Percentiles rank a stretch among this genome's conserved stretches.
Evolutionary conservation across 2,888 invertebrate species (phyloP).

Genomic region (Entomobrya proxima): DNA sequence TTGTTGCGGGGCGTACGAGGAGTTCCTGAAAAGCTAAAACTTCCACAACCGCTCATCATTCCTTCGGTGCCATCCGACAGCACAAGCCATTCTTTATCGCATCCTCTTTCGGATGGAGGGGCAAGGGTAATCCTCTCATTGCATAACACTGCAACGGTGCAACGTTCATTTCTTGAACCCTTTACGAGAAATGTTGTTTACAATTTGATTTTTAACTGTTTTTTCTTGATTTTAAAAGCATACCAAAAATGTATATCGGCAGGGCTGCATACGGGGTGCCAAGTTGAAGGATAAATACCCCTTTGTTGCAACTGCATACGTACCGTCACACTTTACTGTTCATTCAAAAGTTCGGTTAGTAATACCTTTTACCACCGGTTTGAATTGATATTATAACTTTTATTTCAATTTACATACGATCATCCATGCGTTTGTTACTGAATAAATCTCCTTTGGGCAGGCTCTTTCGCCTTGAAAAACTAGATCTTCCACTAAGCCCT

Average conservation of each 20-base stretch:
- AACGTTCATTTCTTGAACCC: conserved; percentile 16
- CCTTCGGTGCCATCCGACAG: conserved; percentile 37
- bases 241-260: conserved; percentile 34
- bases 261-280: background rate
- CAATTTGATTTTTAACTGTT: background rate
- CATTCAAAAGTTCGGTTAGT: background rate
- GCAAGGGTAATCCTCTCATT: conserved; percentile 20
- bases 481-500: background rate
- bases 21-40: background rate
- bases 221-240: background rate
- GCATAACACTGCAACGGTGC: conserved; percentile 26
- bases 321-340: conserved; percentile 28
- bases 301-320: background rate
- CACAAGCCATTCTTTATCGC: conserved; percentile 8
- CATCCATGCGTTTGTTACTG: background rate
- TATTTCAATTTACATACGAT: background rate
- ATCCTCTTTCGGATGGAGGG: background rate
- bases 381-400: too few relatives aligned
- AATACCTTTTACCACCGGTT: too few relatives aligned
- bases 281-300: conserved; percentile 9
- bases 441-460: background rate
- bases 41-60: background rate
- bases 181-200: background rate
- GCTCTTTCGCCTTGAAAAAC: background rate
- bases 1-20: conserved; percentile 20